These are phyloP conservation scores for Tetramorium alpestre DNA, from an alignment of 1,140 invertebrate species.

Conservation along the genomic window DNA sequence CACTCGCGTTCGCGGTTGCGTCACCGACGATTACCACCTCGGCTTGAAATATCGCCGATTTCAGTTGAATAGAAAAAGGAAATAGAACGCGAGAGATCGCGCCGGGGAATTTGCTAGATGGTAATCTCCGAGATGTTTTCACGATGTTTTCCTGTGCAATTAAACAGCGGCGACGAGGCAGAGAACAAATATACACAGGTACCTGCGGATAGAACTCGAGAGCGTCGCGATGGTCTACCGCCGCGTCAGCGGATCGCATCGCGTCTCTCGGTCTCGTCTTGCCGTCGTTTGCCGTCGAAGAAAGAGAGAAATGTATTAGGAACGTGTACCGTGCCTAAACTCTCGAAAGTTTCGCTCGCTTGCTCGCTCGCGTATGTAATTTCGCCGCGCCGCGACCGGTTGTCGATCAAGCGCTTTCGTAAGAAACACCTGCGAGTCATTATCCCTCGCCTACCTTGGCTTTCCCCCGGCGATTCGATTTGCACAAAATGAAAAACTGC, in stretches of 20 bases:
- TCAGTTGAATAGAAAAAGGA: not conserved
- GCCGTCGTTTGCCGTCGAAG: not conserved
- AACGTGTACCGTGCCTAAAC: slow-evolving; percentile 31
- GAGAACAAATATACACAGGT: not conserved
- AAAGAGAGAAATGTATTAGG: slow-evolving; percentile 33
- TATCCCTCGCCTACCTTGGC: slow-evolving; percentile 72
- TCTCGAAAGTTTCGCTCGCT: slow-evolving; percentile 52
- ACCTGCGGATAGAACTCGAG: slow-evolving; percentile 22
- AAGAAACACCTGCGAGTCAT: slow-evolving; percentile 76
- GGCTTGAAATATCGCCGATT: not conserved
- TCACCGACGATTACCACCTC: slow-evolving; percentile 31
- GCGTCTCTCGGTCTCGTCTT: not conserved
- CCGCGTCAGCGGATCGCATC: slow-evolving; percentile 35
- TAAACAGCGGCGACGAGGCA: slow-evolving; percentile 7
- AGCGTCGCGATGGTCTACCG: not conserved
- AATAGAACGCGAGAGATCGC: not conserved
- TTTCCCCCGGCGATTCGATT: slow-evolving; percentile 67
- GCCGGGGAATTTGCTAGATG: not conserved
- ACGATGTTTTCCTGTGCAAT: slow-evolving; percentile 27
- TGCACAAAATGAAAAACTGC: slow-evolving; percentile 40
- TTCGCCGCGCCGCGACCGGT: slow-evolving; percentile 50
- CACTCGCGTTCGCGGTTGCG: not conserved
- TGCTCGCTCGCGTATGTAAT: slow-evolving; percentile 40
- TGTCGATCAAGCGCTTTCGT: slow-evolving; percentile 70
- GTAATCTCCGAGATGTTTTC: slow-evolving; percentile 19